Percentiles rank a stretch among this genome's conserved stretches.
phyloP scores from a whole-genome alignment of 2,113 vertebrate species.

The Archilochus colubris region DNA sequence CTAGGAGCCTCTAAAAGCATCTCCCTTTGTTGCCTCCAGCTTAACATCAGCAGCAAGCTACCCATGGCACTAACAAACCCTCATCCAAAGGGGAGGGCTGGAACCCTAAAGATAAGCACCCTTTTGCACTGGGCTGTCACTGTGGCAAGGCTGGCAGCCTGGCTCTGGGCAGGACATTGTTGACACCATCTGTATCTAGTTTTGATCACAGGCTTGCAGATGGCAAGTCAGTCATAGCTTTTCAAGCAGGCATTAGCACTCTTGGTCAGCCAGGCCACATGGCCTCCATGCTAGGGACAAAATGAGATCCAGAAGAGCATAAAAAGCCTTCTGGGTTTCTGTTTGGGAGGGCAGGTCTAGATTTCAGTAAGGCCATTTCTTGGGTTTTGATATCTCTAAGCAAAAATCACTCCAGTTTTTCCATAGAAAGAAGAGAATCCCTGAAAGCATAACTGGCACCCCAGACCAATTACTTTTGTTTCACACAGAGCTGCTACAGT shows the following conservation, averaged over 20 bases:
- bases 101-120: not conserved
- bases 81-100: not conserved
- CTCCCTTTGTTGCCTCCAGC: not conserved
- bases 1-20: not conserved
- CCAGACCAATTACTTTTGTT: not conserved
- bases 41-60: not conserved
- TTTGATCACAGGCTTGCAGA: not conserved
- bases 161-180: not conserved
- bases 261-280: not conserved
- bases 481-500: not conserved
- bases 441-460: not conserved
- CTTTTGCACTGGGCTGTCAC: fast-evolving
- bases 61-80: not conserved
- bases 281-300: not conserved
- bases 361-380: not conserved
- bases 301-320: not conserved
- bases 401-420: not conserved
- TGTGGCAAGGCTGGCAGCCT: not conserved
- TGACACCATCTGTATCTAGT: not conserved
- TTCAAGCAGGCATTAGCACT: fast-evolving
- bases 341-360: not conserved
- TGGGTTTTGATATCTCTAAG: not conserved
- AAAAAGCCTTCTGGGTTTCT: not conserved
- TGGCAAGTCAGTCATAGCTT: fast-evolving
- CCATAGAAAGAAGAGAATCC: not conserved